Base-by-base conservation (phyloP, 92 coral and sea anemone genomes). In the Diadumene lineata region DNA sequence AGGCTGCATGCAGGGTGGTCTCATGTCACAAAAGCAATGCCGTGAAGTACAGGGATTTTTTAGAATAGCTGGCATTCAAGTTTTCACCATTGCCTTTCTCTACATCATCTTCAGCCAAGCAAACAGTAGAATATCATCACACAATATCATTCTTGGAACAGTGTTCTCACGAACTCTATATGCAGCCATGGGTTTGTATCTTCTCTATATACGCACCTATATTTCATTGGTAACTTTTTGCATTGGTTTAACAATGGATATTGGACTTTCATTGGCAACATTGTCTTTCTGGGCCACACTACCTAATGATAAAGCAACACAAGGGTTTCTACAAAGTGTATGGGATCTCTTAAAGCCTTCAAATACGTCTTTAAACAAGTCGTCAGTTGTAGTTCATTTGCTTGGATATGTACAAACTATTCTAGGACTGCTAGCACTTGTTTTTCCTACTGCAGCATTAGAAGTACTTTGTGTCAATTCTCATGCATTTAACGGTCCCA, bases 321-420 rank as follows among this genome's bases (percentile, higher is more conserved):
- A 46, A 50, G 17, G 30, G 26, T 70, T 18, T 70, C 53, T 50
- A 11, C 50, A 70, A 53, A n/a, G 62, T 25, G 53, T 51, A n/a
- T 70, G 75, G 75, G 61, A 70, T 43, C 75, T 70, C n/a, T 7
- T 70, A 23, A 50, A 8, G 34, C 75, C 75, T 27, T 70, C 75
- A 70, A 51, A 8, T 48, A 31, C n/a, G 30, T 43, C 75, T 48
- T 17, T 23, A 17, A 43, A 50, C 31, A 28, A 58, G 18, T 69
- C 74, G 8, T 70, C 75, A 26, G 17, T 31, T 70, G 48, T 51
- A 2, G 75, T 70, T 27, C 62, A 51, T n/a, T 7, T 70, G 22
- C 75, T 70, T 27, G 75, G 75, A 1, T 70, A 29, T 53, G 4
- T 70, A 18, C 75, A 70, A 16, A 50, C 61, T 30, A 70, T 51